Percentiles rank a stretch among this genome's conserved stretches.
Conservation (phyloP, 2,113 vertebrate genomes). For the Paraplagusia blochii region DNA sequence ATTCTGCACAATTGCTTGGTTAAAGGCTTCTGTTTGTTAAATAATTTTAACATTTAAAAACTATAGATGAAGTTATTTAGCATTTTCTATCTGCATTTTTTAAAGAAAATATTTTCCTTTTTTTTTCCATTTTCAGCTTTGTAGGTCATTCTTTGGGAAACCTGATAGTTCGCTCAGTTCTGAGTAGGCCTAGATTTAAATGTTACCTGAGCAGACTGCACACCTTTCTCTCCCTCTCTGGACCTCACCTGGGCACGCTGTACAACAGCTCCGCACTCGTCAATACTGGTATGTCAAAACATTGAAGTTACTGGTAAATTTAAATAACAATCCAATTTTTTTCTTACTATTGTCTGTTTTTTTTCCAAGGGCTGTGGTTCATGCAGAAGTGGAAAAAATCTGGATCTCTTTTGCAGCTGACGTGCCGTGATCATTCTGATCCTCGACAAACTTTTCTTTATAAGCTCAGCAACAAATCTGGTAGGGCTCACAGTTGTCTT, state of each 20-base stretch:
- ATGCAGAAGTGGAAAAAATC: slow-evolving; percentile 99
- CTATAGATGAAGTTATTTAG: too few species aligned
- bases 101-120: too few species aligned
- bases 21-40: too few species aligned
- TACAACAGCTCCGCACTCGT: slow-evolving; percentile 98
- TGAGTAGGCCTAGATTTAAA: slow-evolving; percentile 93
- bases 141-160: slow-evolving; percentile 98
- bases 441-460: slow-evolving; percentile 98
- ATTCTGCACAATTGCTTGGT: too few species aligned
- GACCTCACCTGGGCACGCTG: slow-evolving; percentile 95
- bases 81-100: too few species aligned
- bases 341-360: neutral
- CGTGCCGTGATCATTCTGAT: slow-evolving; percentile 95
- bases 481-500: slow-evolving; percentile 61
- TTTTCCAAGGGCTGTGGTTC: slow-evolving; percentile 90
- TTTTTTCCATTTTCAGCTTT: slow-evolving; percentile 78
- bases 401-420: slow-evolving; percentile 92
- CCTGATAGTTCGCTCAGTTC: slow-evolving; percentile 96
- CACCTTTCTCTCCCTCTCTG: slow-evolving; percentile 95
- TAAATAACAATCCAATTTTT: too few species aligned
- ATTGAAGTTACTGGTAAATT: neutral
- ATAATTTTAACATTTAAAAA: too few species aligned
- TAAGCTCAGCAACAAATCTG: slow-evolving; percentile 97
- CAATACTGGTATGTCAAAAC: slow-evolving; percentile 85
- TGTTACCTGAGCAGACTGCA: slow-evolving; percentile 94